Base-by-base conservation (phyloP, 2,888 invertebrate species). In the Rhagium mordax region DNA sequence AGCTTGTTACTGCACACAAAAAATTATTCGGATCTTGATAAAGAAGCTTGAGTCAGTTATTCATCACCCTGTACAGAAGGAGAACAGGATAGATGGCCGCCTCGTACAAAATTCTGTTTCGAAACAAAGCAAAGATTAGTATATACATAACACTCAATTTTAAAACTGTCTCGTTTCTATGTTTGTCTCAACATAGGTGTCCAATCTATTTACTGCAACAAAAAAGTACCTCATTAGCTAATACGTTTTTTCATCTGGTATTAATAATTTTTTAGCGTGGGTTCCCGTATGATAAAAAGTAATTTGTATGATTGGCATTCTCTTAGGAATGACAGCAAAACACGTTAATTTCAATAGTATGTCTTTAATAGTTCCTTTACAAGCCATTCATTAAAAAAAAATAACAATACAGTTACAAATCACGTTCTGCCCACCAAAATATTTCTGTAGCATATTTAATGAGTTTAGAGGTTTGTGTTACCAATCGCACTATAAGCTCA, bases 271-370 rank as follows among this genome's bases (percentile, higher is more conserved):
- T 27, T 51, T 51, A 21, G 60, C 55, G 70, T 70, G 62, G 70
- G 70, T 27, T 51, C 10, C 21, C 13, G 51, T 41, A 53, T 16
- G 62, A 62, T 61, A 62, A 53, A 62, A 62, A 48, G 20, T 55
- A 70, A 53, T 62, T 62, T 62, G 55, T 55, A 62, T 55, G 70
- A 70, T 62, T 70, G 61, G 41, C 53, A 53, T 70, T 47, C 53
- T 29, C 64, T 55, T 62, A 16, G 15, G 20, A 70, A 41, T 53
- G 62, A 70, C 62, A 62, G 55, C 61, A 41, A 65, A 24, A 62
- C 61, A 70, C 55, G 62, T 48, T 55, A 47, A 53, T 62, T 70
- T 55, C 24, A 62, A 62, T 53, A 49, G 61, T 55, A 29, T 53
- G 62, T 53, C 53, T 53, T 51, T 65, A 53, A 29, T 48, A 49